These are phyloP conservation scores for Drosophila sulfurigaster DNA, from an alignment of 1,140 invertebrate species.

Conservation along the genomic window DNA sequence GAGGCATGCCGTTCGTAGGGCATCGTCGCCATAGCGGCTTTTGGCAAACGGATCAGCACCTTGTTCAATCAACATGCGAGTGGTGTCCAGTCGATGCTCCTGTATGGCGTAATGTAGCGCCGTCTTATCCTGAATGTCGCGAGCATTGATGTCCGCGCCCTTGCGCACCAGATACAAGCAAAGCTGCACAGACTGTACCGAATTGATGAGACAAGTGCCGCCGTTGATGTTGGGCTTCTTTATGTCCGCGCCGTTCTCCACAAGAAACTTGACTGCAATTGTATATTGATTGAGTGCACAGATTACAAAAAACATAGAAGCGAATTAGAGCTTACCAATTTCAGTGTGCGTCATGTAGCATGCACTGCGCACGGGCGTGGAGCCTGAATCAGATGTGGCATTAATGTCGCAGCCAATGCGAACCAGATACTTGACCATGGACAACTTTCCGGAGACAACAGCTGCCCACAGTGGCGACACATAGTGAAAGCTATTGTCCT, in stretches of 20 bases:
- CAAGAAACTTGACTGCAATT: conserved; percentile 90
- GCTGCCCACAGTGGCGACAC: conserved; percentile 97
- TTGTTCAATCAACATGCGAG: conserved; percentile 91
- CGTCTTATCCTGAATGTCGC: conserved; percentile 95
- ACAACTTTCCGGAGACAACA: conserved; percentile 93
- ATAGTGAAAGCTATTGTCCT: conserved; percentile 90
- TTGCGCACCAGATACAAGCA: conserved; percentile 92
- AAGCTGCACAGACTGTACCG: conserved; percentile 93
- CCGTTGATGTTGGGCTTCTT: conserved; percentile 95
- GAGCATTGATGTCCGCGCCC: conserved; percentile 93
- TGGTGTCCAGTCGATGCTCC: conserved; percentile 94
- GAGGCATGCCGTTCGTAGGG: conserved; percentile 94
- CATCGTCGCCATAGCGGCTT: conserved; percentile 95
- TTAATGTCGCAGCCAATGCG: conserved; percentile 93
- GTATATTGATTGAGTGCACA: not conserved
- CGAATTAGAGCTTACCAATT: conserved; percentile 85
- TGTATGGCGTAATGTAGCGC: conserved; percentile 97
- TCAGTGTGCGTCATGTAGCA: conserved; percentile 97
- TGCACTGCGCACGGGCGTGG: conserved; percentile 93
- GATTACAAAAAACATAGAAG: not conserved
- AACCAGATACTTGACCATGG: conserved; percentile 92
- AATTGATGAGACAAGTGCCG: conserved; percentile 97
- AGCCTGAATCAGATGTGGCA: conserved; percentile 94
- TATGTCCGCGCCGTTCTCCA: conserved; percentile 94
- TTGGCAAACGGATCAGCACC: conserved; percentile 92